Evolutionary conservation across 2,113 vertebrate species (phyloP), one percentile per base, ranked within the genome.

Genomic region (Corythaeola cristata): DNA sequence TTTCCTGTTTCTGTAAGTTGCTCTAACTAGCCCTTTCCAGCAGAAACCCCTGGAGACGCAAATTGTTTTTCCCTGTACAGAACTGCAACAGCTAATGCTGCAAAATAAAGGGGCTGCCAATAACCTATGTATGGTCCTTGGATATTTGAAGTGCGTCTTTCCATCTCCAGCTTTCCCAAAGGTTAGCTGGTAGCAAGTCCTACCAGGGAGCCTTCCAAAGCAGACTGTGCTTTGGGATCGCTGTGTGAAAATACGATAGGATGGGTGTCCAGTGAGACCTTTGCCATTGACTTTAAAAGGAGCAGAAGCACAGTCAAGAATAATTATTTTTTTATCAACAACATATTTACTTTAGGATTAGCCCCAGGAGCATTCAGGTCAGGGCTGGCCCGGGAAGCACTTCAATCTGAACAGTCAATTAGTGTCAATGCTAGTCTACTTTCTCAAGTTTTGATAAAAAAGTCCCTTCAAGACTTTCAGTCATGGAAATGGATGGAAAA

Each of bases 251-350:
- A 59, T 33, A 63, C 0, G 2, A 3, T 12, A 79, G 72, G 73
- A 81, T 37, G n/a, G 39, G 60, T n/a, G 21, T 81, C 35, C 13
- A 59, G 30, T 8, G 9, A 90, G 85, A 52, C 44, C 44, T 87
- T 80, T 64, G 68, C 41, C 33, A 81, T 30, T 45, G 64, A 55
- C 73, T 80, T 80, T 52, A 72, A 92, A 60, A 75, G 37, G 21
- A 94, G 33, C 56, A 90, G 75, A 79, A 80, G 32, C 30, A 39
- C 16, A 67, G 85, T 78, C 2, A 5, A 89, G 58, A 80, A 84
- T 35, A 59, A 63, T 72, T 91, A 19, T 53, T 88, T 95, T 95
- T 90, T 85, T 85, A 92, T 64, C 59, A 85, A 44, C 59, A 86
- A 60, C 39, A 23, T 64, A 75, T 59, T 93, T 84, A 87, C 59